A percentile compares a stretch with the other conserved stretches of the same genome.
Evolutionary conservation across 2,888 invertebrate species (phyloP).

Genomic region (Neelides folsomi): DNA sequence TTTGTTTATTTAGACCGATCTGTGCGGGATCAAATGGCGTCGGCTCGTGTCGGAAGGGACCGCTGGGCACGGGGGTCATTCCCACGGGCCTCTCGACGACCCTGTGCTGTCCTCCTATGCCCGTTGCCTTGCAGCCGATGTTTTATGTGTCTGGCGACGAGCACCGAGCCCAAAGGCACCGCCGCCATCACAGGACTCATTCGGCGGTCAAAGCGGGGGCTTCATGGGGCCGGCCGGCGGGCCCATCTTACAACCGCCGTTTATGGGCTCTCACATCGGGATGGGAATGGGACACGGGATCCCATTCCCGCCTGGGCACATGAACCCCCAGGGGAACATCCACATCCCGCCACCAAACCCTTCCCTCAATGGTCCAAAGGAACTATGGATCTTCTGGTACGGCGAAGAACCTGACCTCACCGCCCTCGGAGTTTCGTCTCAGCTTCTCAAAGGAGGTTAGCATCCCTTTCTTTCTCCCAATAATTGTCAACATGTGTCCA

Average conservation of each 20-base stretch:
- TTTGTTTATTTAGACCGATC: slow-evolving; percentile 72
- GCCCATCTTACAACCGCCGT: slow-evolving; percentile 31
- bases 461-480: slow-evolving; percentile 35
- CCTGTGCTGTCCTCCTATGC: slow-evolving; percentile 82
- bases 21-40: slow-evolving; percentile 99
- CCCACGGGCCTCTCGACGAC: slow-evolving; percentile 64
- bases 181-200: slow-evolving; percentile 17
- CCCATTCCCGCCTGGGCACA: slow-evolving; percentile 15
- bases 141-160: slow-evolving; percentile 95
- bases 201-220: slow-evolving; percentile 32
- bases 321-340: slow-evolving; percentile 10
- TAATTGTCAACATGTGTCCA: too few relatives aligned
- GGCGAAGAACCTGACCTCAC: slow-evolving; percentile 87
- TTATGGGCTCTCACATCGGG: not conserved
- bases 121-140: slow-evolving; percentile 81
- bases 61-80: slow-evolving; percentile 36
- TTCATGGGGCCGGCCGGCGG: slow-evolving; percentile 39
- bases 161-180: slow-evolving; percentile 45
- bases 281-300: slow-evolving; percentile 16
- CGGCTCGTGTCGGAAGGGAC: slow-evolving; percentile 73
- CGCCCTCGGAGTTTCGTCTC: slow-evolving; percentile 61
- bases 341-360: slow-evolving; percentile 43
- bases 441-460: slow-evolving; percentile 75
- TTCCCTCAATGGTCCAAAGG: slow-evolving; percentile 77
- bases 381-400: slow-evolving; percentile 99